phyloP scores from a whole-genome alignment of 2,888 invertebrate species.

The Dryococelus australis region DNA sequence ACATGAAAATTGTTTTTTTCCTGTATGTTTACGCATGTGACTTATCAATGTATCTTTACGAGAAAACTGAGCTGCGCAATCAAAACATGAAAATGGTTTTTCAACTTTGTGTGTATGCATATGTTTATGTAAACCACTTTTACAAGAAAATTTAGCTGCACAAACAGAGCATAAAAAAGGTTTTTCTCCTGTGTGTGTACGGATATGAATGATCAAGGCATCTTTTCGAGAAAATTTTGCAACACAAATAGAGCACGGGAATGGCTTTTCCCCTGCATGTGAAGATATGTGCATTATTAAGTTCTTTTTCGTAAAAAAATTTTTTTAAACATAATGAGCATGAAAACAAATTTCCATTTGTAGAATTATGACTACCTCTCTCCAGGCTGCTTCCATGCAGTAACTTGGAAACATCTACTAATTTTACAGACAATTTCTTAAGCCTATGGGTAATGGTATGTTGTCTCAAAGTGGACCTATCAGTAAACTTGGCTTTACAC shows the following conservation, averaged over 20 bases:
- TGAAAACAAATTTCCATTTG: neutral
- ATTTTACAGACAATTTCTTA: neutral
- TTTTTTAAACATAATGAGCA: neutral
- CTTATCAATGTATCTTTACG: too few species aligned
- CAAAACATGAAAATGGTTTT: too few species aligned
- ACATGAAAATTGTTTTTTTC: neutral
- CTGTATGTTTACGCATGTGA: too few species aligned
- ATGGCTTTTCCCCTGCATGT: neutral
- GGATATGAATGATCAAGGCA: neutral
- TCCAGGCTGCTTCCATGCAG: neutral
- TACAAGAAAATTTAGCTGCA: neutral
- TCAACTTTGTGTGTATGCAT: too few species aligned
- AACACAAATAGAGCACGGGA: neutral
- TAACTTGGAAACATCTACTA: neutral
- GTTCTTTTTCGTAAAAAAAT: neutral
- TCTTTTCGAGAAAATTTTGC: neutral
- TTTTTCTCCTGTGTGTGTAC: slow-evolving; percentile 1
- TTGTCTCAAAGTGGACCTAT: neutral
- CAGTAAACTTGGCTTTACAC: neutral
- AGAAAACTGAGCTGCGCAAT: too few species aligned
- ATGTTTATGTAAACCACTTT: too few species aligned
- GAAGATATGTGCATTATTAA: neutral
- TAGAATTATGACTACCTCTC: neutral
- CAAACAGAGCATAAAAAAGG: neutral
- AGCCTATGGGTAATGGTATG: neutral